These are phyloP conservation scores for Aegotheles bennettii DNA, from an alignment of 2,113 vertebrate species.

Conservation along the genomic window DNA sequence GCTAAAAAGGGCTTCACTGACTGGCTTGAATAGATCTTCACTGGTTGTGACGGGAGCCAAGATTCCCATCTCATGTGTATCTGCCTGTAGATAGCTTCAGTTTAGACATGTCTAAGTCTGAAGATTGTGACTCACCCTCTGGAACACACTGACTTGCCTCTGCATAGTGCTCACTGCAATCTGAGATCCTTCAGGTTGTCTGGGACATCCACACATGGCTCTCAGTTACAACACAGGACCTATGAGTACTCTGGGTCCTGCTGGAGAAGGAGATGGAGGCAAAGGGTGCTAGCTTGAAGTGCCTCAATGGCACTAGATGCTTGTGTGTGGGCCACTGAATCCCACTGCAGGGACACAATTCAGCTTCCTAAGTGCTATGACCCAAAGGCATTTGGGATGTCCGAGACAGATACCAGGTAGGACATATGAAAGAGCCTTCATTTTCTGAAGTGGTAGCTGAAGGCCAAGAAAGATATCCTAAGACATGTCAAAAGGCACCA, in stretches of 20 bases:
- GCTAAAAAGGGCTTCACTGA: background rate
- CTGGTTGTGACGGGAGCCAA: background rate
- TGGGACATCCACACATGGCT: background rate
- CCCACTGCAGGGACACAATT: background rate
- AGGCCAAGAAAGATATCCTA: background rate
- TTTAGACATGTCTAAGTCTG: background rate
- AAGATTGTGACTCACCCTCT: background rate
- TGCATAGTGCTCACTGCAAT: background rate
- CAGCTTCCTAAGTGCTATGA: background rate
- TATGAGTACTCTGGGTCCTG: background rate
- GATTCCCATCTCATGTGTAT: background rate
- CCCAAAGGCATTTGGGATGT: background rate
- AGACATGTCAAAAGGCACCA: background rate
- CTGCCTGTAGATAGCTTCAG: background rate
- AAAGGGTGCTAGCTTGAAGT: background rate
- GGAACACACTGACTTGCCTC: background rate
- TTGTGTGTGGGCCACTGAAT: background rate
- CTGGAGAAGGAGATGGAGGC: background rate
- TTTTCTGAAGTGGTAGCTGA: background rate
- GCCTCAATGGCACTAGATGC: background rate
- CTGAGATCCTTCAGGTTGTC: background rate
- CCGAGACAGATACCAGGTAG: background rate
- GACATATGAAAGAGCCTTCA: background rate
- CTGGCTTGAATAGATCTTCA: background rate
- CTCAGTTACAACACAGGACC: background rate